Evolutionary conservation across 2,797 vertebrate species (phyloP), one percentile per base, ranked within the genome.

Genomic region (Alcedo quadribrachys): DNA sequence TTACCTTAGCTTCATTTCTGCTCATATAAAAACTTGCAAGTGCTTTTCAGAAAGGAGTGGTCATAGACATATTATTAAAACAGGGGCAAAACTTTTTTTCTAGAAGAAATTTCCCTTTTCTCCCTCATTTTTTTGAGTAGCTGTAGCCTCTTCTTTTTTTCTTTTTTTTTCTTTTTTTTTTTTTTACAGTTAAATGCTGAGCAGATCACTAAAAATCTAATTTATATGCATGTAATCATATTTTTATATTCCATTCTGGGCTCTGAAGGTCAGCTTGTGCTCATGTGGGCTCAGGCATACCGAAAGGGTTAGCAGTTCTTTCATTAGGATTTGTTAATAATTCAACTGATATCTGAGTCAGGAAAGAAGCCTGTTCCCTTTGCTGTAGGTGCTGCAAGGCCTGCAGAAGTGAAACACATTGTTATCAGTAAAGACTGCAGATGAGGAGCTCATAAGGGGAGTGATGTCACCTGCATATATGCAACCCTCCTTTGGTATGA

Each of bases 241-340:
- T 89, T 95, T 94, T 87, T 71, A 30, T 90, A 75, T 87, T 89
- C 65, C 71, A 27, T 85, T 84, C 79, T 54, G 86, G 53, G 45
- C 75, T 94, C 50, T 87, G 92, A 94, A 96, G 93, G 95, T 95
- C 79, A 50, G 71, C 68, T 27, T 1, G 1, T 54, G 30, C 68
- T 85, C 43, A 12, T 40, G 50, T 50, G 33, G 76, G 86, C 81
- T 90, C 6, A 3, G 76, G 54, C 69, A 21, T 43, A 68, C 81
- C 0, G 1, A 95, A 93, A 87, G 78, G 84, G 88, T 86, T 90
- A 90, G 84, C 53, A 71, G 32, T 50, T 58, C 78, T 82, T 85
- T 90, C 84, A 81, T 95, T 89, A 94, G 58, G 61, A 65, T 93
- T 87, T 93, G 68, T 95, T 92, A 96, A 94, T 95, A 95, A 95